Conservation (phyloP, 1,140 invertebrate genomes). For the Ruditapes philippinarum region DNA sequence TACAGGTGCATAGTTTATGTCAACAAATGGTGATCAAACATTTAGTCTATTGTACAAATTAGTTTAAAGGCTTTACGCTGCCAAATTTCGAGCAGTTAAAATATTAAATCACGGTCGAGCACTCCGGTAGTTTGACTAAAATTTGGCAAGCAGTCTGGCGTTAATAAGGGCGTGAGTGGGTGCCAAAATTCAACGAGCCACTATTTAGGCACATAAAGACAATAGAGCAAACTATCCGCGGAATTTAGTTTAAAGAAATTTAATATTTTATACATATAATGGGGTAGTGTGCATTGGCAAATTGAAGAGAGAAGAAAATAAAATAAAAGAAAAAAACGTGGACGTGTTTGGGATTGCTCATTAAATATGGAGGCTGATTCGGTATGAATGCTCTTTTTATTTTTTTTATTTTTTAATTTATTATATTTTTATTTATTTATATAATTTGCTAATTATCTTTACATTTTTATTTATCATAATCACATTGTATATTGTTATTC, state of each 20-base stretch:
- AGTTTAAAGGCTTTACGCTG: background rate
- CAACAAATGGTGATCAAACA: slow-evolving; percentile 3
- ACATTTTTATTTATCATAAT: too few species aligned
- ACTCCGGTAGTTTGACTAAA: background rate
- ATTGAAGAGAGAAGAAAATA: too few species aligned
- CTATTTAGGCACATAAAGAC: background rate
- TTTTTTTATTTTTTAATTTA: too few species aligned
- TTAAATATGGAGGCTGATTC: too few species aligned
- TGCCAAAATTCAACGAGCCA: background rate
- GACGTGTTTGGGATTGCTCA: too few species aligned
- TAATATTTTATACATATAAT: background rate
- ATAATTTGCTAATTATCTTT: too few species aligned
- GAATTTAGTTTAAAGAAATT: background rate
- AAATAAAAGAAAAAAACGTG: too few species aligned
- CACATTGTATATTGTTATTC: too few species aligned
- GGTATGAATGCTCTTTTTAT: too few species aligned
- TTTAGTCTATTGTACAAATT: background rate
- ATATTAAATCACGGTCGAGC: background rate
- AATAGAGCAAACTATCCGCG: slow-evolving; percentile 28
- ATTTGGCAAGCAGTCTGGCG: slow-evolving; percentile 32
- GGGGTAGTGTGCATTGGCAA: too few species aligned
- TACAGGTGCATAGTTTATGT: slow-evolving; percentile 15
- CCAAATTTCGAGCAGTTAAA: slow-evolving; percentile 9
- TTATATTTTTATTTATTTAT: too few species aligned
- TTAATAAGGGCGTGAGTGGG: background rate